Percentiles rank a stretch among this genome's conserved stretches.
Evolutionary conservation across 2,888 invertebrate genomes (phyloP).

Genomic region (Ormyrus pomaceus): DNA sequence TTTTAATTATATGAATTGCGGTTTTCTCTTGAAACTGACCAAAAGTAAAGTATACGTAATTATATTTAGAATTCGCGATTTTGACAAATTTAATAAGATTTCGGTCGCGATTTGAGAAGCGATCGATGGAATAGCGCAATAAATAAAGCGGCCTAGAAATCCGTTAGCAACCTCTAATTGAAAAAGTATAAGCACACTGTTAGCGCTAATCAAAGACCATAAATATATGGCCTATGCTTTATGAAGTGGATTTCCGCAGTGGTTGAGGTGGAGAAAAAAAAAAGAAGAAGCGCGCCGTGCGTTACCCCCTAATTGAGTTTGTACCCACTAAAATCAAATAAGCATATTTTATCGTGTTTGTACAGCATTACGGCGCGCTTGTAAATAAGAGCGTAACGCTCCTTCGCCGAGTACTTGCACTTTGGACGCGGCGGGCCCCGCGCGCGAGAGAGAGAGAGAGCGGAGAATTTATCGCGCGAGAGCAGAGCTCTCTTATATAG

Average conservation of each 20-base stretch:
- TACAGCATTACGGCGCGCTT: constrained; percentile 24
- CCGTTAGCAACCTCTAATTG: too few species aligned
- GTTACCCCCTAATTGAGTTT: constrained; percentile 47
- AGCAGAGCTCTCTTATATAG: neutral
- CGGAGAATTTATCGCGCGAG: constrained; percentile 39
- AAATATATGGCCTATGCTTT: constrained; percentile 30
- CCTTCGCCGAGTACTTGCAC: neutral
- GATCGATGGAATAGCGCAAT: too few species aligned
- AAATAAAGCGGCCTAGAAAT: too few species aligned
- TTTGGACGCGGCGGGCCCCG: neutral
- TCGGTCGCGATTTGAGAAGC: too few species aligned
- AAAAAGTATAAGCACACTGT: neutral
- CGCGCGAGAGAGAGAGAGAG: neutral
- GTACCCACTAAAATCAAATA: constrained; percentile 47
- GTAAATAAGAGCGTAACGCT: constrained; percentile 36
- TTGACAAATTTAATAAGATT: too few species aligned
- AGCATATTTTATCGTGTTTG: constrained; percentile 45
- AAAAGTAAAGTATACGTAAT: too few species aligned
- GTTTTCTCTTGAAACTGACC: too few species aligned
- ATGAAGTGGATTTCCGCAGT: constrained; percentile 9
- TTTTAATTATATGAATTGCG: too few species aligned
- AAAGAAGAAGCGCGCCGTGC: neutral
- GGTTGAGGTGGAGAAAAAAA: neutral
- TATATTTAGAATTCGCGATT: too few species aligned
- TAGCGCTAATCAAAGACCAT: constrained; percentile 33